Evolutionary conservation across 1,140 invertebrate genomes (phyloP), one percentile per base, ranked within the genome.

Genomic region (Tetranychus cinnabarinus): DNA sequence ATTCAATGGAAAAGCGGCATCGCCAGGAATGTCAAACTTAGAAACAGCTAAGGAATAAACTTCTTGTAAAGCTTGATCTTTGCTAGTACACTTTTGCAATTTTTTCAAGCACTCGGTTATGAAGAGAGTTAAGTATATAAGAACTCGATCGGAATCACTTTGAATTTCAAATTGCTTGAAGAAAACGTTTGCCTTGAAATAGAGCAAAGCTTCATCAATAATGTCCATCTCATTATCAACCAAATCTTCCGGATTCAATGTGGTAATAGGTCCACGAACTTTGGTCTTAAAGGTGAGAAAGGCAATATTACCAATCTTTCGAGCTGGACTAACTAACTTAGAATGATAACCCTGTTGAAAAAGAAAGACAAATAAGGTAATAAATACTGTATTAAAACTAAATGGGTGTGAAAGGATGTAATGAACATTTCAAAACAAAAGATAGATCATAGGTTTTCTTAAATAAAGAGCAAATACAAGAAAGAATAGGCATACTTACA

Each of bases 101-200:
- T 84, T 85, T 69, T 97, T 97, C 47, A 99, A 74, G 70, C 95
- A 99, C 74, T 99, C 96, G 1, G 88, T 96, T 65, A 98, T 91
- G 71, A 97, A 99, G n/a, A 99, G 74, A 1, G 91, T 98, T 39
- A 98, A 81, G 70, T 99, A 99, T 64, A 99, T 99, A 4, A 99
- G 75, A 37, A 95, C 86, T 69, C 93, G 79, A 71, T 97, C 93
- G 33, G 89, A 82, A 73, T 95, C 88, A 69, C 83, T 91, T 84
- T 90, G 74, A 56, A 97, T 92, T 77, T 98, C 93, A 74, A 96
- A 98, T 52, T 90, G 97, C 66, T 91, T 82, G 72, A 98, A 98
- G 73, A 99, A 98, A 7, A 99, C 92, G 76, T 98, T 98, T 2
- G 96, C 91, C 77, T 95, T 97, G 72, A 99, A 99, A 72, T 82